A percentile compares a stretch with the other conserved stretches of the same genome.
Evolutionary conservation across 2,888 invertebrate species (phyloP).

Genomic region (Microdon myrmicae): DNA sequence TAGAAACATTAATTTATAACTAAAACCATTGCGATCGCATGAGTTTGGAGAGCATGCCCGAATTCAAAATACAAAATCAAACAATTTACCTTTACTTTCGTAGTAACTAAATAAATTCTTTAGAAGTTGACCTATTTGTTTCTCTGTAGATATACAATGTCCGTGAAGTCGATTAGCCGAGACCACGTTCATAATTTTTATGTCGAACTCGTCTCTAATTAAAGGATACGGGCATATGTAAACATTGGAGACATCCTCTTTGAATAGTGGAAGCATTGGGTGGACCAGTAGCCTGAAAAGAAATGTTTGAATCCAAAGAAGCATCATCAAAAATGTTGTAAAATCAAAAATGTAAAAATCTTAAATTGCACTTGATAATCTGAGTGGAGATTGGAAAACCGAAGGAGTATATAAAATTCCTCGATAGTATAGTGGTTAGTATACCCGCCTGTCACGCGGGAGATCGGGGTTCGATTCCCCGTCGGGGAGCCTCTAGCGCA

Average conservation of each 20-base stretch:
- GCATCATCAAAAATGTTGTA: neutral
- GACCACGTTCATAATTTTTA: slow-evolving; percentile 71
- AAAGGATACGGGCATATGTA: slow-evolving; percentile 75
- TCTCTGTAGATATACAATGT: slow-evolving; percentile 70
- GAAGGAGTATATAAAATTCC: too few species aligned
- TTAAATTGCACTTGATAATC: too few species aligned
- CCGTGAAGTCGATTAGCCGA: slow-evolving; percentile 73
- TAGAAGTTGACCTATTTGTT: slow-evolving; percentile 68
- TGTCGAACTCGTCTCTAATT: slow-evolving; percentile 70
- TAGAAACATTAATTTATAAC: too few species aligned
- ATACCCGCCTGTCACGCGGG: too few species aligned
- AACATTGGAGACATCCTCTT: slow-evolving; percentile 59
- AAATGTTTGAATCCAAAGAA: slow-evolving; percentile 21
- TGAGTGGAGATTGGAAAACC: too few species aligned
- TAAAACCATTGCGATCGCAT: too few species aligned
- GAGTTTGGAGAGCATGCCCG: neutral
- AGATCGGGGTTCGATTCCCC: too few species aligned
- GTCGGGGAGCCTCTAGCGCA: too few species aligned
- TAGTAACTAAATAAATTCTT: slow-evolving; percentile 71
- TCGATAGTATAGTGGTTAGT: too few species aligned
- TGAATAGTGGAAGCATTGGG: slow-evolving; percentile 69
- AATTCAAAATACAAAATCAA: neutral
- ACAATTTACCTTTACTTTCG: slow-evolving; percentile 65
- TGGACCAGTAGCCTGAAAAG: slow-evolving; percentile 74
- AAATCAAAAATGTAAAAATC: too few species aligned